Evolutionary conservation across 2,797 vertebrate species (phyloP).

Genomic region (Spheniscus humboldti): DNA sequence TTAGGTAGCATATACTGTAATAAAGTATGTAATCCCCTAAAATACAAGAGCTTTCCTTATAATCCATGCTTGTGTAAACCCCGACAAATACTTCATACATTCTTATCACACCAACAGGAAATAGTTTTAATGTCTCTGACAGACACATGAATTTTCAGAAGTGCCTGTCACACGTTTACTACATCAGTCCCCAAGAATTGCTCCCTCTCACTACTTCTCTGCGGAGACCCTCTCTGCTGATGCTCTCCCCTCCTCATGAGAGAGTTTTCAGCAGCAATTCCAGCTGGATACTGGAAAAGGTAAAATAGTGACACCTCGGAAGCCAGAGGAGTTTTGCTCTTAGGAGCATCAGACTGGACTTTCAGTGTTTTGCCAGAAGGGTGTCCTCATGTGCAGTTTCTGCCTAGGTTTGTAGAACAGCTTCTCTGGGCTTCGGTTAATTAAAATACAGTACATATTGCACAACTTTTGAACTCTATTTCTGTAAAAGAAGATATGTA

Average conservation of each 20-base stretch:
- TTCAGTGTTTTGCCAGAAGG: background rate
- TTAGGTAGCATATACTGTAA: background rate
- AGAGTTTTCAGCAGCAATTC: background rate
- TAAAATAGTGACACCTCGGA: background rate
- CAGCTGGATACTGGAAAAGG: background rate
- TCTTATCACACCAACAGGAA: background rate
- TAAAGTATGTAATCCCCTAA: constrained; percentile 6
- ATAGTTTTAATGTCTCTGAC: background rate
- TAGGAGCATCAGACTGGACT: background rate
- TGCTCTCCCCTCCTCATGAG: background rate
- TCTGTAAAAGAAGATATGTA: background rate
- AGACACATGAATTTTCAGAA: background rate
- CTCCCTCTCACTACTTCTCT: background rate
- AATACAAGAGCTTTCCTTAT: constrained; percentile 31
- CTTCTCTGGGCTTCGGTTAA: background rate
- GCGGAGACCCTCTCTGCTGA: background rate
- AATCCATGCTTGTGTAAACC: background rate
- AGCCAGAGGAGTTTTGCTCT: background rate
- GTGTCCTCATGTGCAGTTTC: background rate
- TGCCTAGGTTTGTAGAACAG: background rate
- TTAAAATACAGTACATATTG: background rate
- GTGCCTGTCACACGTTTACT: background rate
- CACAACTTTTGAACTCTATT: background rate
- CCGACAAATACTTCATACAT: background rate
- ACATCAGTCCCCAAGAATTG: background rate